Conservation (phyloP, 1,140 invertebrate genomes). For the Centruroides sculpturatus region DNA sequence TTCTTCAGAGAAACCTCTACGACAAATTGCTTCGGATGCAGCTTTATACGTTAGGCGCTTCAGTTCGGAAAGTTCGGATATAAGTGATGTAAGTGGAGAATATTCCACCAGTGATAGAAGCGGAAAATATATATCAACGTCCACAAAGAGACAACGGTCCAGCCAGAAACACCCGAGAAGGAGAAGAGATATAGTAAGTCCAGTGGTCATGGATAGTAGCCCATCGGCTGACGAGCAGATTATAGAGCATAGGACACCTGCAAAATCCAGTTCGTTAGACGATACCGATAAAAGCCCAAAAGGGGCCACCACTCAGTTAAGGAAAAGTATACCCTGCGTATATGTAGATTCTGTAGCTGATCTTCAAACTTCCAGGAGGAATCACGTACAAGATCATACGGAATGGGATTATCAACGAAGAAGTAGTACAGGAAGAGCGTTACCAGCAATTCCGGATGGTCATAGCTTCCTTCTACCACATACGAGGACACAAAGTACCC, state of each 20-base stretch:
- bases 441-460: conserved; percentile 14
- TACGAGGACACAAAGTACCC: conserved; percentile 1
- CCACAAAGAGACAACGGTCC: neutral
- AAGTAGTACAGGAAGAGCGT: conserved; percentile 11
- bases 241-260: neutral
- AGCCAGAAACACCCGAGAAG: neutral
- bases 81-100: conserved; percentile 17
- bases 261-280: neutral
- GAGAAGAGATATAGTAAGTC: neutral
- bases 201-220: conserved; percentile 5
- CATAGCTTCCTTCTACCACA: neutral
- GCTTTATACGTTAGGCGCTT: conserved; percentile 10
- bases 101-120: neutral
- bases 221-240: conserved; percentile 6
- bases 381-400: neutral
- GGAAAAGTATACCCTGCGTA: conserved; percentile 14
- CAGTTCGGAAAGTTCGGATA: conserved; percentile 22
- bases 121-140: neutral
- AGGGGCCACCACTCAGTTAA: neutral
- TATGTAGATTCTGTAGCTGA: conserved; percentile 1
- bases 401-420: conserved; percentile 9
- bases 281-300: neutral
- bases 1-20: neutral
- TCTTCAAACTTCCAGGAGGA: neutral
- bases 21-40: conserved; percentile 9